Base-by-base conservation (phyloP, 2,113 vertebrate genomes). In the Chitala chitala region DNA sequence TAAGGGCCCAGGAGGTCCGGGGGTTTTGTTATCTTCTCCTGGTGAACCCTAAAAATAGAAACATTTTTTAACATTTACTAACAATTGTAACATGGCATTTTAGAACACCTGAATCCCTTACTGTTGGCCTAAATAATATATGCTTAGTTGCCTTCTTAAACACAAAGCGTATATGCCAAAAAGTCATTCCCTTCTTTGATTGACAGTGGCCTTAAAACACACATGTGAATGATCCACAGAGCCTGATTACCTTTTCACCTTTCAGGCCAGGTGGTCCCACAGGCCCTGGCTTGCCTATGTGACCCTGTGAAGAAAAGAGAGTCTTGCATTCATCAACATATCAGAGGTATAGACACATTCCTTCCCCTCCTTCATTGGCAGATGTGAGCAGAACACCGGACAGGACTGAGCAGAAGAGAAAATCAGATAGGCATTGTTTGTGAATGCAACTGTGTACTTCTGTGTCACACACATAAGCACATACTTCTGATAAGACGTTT, bases 1-100 rank as follows among this genome's bases (percentile, higher is more conserved):
- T 96, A 92, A 94, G 92, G 94, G 91, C 89, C 97, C 97, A 80
- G 92, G 92, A 55, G 84, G 89, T 94, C 96, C 97, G 68, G 89
- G 85, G 58, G 88, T 86, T 82, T 82, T 90, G 80, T 84, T 95
- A 81, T 96, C 97, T 79, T 98, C 95, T 1, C 97, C 97, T 79
- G 94, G 91, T 75, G 93, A 96, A 82, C 97, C 96, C 97, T 98
- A 85, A 75, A 89, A 83, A 26, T 84, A 51, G 82, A 1, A 82
- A 78, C 24, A 66, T 54, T 69, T 24, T 73, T 64, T 73, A 68
- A 51, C 73, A 54, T n/a, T 50, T 53, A 68, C 46, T 68, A 42
- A 29, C 17, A 17, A 38, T 24, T 15, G 40, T 46, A 44, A 44
- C 40, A 66, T 46, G 40, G 44, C 10, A 66, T 10, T 1, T 24